Evolutionary conservation across 2,113 vertebrate genomes (phyloP).

Genomic region (Alligator mississippiensis): DNA sequence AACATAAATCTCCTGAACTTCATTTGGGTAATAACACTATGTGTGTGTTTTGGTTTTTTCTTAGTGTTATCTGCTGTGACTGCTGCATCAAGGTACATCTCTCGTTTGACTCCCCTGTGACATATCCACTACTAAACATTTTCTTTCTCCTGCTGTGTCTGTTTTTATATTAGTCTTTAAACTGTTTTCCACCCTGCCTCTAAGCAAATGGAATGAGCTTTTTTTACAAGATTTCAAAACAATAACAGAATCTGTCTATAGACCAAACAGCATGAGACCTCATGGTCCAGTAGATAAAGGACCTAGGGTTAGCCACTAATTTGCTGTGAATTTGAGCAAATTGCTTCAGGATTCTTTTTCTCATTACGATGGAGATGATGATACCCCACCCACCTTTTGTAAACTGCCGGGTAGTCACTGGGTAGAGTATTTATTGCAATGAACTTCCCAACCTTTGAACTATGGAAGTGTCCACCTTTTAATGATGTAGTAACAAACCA

Average conservation of each 20-base stretch:
- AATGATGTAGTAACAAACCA: neutral
- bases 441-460: neutral
- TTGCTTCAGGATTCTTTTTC: neutral
- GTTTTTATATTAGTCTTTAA: neutral
- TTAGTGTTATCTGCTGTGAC: conserved; percentile 67
- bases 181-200: neutral
- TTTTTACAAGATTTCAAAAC: neutral
- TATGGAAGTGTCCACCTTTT: neutral
- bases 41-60: neutral
- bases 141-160: neutral
- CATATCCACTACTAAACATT: neutral
- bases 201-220: neutral
- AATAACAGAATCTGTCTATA: neutral
- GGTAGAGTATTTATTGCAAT: neutral
- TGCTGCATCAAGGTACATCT: conserved; percentile 72
- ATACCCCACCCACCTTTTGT: neutral
- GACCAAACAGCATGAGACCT: too few species aligned
- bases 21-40: neutral
- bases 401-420: neutral
- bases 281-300: neutral
- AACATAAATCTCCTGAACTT: neutral
- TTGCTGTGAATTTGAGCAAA: neutral
- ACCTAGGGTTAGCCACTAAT: neutral
- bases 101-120: neutral
- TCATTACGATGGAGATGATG: neutral